Percentiles rank a stretch among this genome's conserved stretches.
Evolutionary conservation across 1,140 invertebrate species (phyloP).

Genomic region (Ceratitis capitata): DNA sequence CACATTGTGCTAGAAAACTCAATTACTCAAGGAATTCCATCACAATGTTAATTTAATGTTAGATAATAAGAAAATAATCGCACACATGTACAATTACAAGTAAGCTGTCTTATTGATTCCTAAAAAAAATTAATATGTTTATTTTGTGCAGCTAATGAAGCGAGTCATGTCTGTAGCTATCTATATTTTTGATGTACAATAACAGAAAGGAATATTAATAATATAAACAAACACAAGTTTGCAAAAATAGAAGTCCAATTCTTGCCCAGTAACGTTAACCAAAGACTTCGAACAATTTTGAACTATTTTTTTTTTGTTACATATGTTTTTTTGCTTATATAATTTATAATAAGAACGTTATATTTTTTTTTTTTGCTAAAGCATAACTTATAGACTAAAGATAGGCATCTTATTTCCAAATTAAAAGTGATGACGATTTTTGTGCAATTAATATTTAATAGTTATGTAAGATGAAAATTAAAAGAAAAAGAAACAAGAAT

Average conservation of each 20-base stretch:
- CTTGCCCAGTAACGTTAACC: slow-evolving; percentile 25
- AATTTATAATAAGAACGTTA: background rate
- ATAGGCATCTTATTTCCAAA: background rate
- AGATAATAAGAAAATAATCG: background rate
- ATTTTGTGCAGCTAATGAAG: background rate
- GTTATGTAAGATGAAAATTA: background rate
- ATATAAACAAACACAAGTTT: background rate
- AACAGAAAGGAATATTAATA: background rate
- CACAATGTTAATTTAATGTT: slow-evolving; percentile 60
- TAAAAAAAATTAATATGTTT: background rate
- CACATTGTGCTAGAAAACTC: slow-evolving; percentile 94
- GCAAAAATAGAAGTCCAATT: background rate
- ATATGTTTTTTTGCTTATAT: background rate
- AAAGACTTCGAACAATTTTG: background rate
- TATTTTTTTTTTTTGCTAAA: too few relatives aligned
- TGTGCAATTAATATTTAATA: slow-evolving; percentile 16
- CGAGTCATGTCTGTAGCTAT: background rate
- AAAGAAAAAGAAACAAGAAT: background rate
- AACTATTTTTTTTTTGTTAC: background rate
- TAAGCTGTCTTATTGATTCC: background rate
- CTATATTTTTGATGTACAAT: background rate
- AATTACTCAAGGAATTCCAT: slow-evolving; percentile 90
- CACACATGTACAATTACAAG: slow-evolving; percentile 16
- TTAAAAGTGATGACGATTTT: background rate
- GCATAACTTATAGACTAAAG: background rate